phyloP scores from a whole-genome alignment of 1,140 invertebrate genomes.

The Pseudomyrmex gracilis region DNA sequence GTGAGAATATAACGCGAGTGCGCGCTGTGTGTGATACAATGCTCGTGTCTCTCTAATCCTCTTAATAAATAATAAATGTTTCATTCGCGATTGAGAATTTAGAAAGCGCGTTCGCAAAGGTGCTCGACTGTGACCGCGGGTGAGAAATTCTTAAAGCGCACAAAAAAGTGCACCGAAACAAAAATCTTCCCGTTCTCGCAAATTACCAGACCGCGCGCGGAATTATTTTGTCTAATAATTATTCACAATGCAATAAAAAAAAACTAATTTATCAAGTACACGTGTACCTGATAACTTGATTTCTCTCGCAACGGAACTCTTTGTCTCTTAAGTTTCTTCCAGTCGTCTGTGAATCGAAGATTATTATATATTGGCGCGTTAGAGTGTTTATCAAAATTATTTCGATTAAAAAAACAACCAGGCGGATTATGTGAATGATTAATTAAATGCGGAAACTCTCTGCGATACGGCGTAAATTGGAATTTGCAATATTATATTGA shows the following conservation, averaged over 20 bases:
- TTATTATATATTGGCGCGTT: neutral
- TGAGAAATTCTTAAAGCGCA: neutral
- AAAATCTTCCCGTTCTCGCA: too few relatives aligned
- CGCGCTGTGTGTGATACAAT: neutral
- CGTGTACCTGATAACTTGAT: too few relatives aligned
- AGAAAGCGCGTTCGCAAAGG: neutral
- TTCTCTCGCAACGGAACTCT: neutral
- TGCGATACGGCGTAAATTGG: neutral
- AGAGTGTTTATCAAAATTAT: neutral
- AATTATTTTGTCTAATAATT: too few relatives aligned
- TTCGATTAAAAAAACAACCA: neutral
- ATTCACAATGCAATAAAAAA: too few relatives aligned
- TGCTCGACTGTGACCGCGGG: neutral
- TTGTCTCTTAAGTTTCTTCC: too few relatives aligned
- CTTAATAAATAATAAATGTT: slow-evolving; percentile 35
- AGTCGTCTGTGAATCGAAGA: neutral
- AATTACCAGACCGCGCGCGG: too few relatives aligned
- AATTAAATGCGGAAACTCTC: neutral
- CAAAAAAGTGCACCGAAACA: neutral
- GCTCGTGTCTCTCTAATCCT: neutral
- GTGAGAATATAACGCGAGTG: slow-evolving; percentile 4
- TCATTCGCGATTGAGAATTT: neutral
- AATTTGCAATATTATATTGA: neutral
- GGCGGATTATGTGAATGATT: neutral
- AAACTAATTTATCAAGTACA: too few relatives aligned